These are phyloP conservation scores for Meloidogyne hapla DNA, from an alignment of 1,140 invertebrate genomes.

Conservation along the genomic window DNA sequence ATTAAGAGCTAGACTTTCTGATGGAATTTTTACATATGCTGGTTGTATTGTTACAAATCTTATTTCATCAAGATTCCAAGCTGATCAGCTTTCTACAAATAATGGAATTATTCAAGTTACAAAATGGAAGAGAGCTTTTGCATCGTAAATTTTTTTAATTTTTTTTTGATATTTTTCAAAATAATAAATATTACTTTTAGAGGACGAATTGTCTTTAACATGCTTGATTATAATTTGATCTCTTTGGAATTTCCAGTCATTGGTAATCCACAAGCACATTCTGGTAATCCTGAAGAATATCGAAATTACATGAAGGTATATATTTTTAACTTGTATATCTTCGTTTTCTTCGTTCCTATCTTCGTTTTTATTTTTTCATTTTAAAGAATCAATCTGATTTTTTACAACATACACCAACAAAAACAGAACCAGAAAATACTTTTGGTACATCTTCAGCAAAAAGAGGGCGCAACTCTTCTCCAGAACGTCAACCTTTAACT, in stretches of 20 bases:
- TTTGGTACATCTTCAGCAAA: background rate
- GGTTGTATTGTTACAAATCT: slow-evolving; percentile 19
- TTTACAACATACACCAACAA: slow-evolving; percentile 3
- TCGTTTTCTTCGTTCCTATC: too few relatives aligned
- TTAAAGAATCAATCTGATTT: background rate
- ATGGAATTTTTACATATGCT: slow-evolving; percentile 42
- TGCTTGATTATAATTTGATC: slow-evolving; percentile 39
- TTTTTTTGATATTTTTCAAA: too few relatives aligned
- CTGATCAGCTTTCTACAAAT: slow-evolving; percentile 27
- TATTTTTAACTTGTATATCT: background rate
- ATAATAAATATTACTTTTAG: too few relatives aligned
- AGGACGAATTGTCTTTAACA: slow-evolving; percentile 34
- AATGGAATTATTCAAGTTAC: slow-evolving; percentile 46
- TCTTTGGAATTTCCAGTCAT: slow-evolving; percentile 31
- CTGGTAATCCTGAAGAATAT: slow-evolving; percentile 42
- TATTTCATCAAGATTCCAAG: slow-evolving; percentile 31
- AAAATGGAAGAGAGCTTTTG: slow-evolving; percentile 19
- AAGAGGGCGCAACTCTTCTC: slow-evolving; percentile 5
- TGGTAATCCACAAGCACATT: slow-evolving; percentile 41
- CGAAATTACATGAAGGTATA: slow-evolving; percentile 23
- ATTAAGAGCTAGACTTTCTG: slow-evolving; percentile 39
- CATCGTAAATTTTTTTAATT: background rate
- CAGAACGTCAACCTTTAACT: slow-evolving; percentile 24
- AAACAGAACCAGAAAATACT: slow-evolving; percentile 8
- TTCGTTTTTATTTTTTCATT: background rate